Evolutionary conservation across 2,797 vertebrate species (phyloP).

Genomic region (Gobio occitaniae): DNA sequence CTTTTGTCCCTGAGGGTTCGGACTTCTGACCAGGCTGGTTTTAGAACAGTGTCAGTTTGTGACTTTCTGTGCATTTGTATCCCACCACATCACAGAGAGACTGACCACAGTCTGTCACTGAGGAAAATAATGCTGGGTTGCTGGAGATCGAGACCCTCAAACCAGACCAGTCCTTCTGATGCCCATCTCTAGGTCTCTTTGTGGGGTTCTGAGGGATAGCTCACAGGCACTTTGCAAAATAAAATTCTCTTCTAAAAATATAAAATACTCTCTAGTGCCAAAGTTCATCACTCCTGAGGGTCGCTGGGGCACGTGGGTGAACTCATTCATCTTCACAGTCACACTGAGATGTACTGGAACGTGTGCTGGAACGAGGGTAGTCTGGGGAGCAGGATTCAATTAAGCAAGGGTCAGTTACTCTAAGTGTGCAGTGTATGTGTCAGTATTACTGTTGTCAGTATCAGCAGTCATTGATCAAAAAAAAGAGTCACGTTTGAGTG

Average conservation of each 20-base stretch:
- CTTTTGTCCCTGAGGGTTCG: constrained; percentile 63
- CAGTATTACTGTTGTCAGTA: constrained; percentile 46
- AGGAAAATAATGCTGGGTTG: constrained; percentile 45
- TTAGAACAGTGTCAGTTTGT: constrained; percentile 49
- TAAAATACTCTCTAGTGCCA: constrained; percentile 54
- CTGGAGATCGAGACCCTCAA: constrained; percentile 22
- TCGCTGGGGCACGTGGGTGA: constrained; percentile 55
- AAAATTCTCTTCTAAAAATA: constrained; percentile 50
- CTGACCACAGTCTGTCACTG: constrained; percentile 42
- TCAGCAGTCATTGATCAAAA: constrained; percentile 39
- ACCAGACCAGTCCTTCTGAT: background rate
- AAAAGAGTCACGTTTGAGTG: constrained; percentile 22
- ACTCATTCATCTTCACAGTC: constrained; percentile 22
- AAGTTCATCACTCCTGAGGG: constrained; percentile 69
- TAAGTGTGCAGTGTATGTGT: constrained; percentile 26
- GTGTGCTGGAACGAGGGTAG: constrained; percentile 15
- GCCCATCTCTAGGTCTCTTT: constrained; percentile 23
- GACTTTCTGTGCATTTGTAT: constrained; percentile 54
- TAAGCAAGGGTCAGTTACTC: constrained; percentile 27
- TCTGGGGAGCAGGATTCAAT: background rate
- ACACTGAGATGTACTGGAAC: constrained; percentile 26
- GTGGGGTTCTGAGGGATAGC: constrained; percentile 62
- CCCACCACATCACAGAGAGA: constrained; percentile 27
- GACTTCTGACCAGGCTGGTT: constrained; percentile 53
- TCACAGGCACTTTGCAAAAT: constrained; percentile 62